Evolutionary conservation across 2,888 invertebrate species (phyloP), one percentile per base, ranked within the genome.

Genomic region (Aphidius colemani): DNA sequence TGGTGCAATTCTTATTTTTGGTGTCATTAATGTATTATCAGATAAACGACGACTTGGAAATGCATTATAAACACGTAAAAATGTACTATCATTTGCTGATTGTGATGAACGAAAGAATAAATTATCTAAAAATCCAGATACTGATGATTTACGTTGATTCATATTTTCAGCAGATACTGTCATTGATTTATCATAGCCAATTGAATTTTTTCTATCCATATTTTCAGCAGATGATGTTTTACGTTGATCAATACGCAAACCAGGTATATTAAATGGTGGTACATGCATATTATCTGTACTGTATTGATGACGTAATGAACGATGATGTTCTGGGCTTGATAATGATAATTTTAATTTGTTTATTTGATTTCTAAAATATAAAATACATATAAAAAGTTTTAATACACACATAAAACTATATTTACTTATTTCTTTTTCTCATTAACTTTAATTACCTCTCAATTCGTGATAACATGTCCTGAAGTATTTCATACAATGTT

Each of bases 141-240:
- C 70, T 7, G 85, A 85, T 75, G 83, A 85, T 72, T 86, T 84
- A 61, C 84, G 81, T 46, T 46, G 46, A 3, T 68, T 72, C 80
- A 86, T 85, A 69, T 86, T 86, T 75, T 87, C 87, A 6, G 86
- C 86, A 11, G 82, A 82, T 40, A 78, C 79, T 65, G 82, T 80
- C 77, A 78, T 77, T 53, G 81, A 80, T 70, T 81, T 78, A 30
- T 30, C 30, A 30, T 78, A 84, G 86, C 91, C 90, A 76, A 90
- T 88, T 7, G 94, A 94, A 79, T 93, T 93, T 81, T 94, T 93
- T 74, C 93, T 87, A 30, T 92, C 93, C 92, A 95, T 94, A 77
- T 95, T 93, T 80, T 95, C 95, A 7, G 95, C 94, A 74, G 93
- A 94, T 53, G 93, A 93, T 2, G 95, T 94, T 83, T 95, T 95